Evolutionary conservation across 92 coral and sea anemone genomes (phyloP).

Genomic region (Porites cylindrica): DNA sequence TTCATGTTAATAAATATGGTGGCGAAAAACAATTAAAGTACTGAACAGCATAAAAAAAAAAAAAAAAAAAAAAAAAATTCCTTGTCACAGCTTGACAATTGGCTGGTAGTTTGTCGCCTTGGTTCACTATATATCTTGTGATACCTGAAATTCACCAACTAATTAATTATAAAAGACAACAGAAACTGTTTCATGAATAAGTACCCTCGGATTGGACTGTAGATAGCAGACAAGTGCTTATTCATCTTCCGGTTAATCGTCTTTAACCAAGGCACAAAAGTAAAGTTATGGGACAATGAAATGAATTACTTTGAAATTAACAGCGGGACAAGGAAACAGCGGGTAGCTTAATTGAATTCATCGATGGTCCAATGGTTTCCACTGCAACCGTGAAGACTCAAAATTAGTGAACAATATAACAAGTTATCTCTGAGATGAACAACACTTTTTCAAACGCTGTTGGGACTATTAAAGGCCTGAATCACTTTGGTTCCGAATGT

Average conservation of each 20-base stretch:
- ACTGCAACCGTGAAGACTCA: background rate
- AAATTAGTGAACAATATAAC: background rate
- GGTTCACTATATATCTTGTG: background rate
- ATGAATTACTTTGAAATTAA: background rate
- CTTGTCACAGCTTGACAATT: background rate
- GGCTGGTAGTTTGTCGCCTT: too few species aligned
- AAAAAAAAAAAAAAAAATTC: background rate
- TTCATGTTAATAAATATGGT: too few species aligned
- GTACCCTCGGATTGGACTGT: background rate
- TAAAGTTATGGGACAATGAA: background rate
- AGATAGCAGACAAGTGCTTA: background rate
- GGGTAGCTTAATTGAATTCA: slow-evolving; percentile 1
- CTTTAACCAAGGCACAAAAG: background rate
- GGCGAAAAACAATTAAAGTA: too few species aligned
- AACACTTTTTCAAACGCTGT: background rate
- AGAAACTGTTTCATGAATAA: background rate
- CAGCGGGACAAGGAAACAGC: background rate
- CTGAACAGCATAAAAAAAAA: too few species aligned
- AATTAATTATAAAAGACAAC: background rate
- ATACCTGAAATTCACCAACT: background rate
- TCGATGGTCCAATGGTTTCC: background rate
- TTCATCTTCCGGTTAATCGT: background rate
- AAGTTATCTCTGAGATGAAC: background rate
- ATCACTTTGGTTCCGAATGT: background rate
- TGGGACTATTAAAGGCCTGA: background rate